Evolutionary conservation across 2,113 vertebrate genomes (phyloP), one percentile per base, ranked within the genome.

Genomic region (Lophura nycthemera): DNA sequence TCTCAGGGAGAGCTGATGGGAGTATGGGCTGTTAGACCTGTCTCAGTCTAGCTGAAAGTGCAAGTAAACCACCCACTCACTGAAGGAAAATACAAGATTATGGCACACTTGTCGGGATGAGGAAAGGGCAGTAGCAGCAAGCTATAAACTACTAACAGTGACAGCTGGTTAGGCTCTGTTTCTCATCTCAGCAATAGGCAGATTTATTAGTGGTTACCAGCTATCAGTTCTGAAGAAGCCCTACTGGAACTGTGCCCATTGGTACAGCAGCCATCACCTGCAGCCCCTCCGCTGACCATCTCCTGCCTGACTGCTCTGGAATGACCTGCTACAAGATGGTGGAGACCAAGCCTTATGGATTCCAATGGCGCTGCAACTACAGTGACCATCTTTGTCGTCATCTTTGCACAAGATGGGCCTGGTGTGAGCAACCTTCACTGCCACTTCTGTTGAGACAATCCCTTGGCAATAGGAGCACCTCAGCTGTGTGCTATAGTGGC

Each of bases 401-500:
- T 4, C 16, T 78, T 57, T 42, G 56, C 72, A 72, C 74, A 36
- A 47, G 34, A 11, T 74, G 75, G 27, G 56, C 38, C 83, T 47
- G 57, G 5, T 10, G 36, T 38, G 10, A 43, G 18, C 84, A 86
- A 47, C 79, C 71, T 66, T 86, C 79, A 54, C 64, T 40, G 82
- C 38, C 54, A 7, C 47, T 32, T 60, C 43, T 75, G 32, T 32
- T 27, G 6, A 64, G 67, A 70, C 48, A 60, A 60, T 3, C 42
- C 72, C 92, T 57, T 54, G 66, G 48, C n/a, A 79, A 67, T 94
- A 54, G 2, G 38, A 74, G 40, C 56, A 74, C 72, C 67, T 56
- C 0, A 0, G 61, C 75, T 66, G 47, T 48, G 64, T 81, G 67
- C 42, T 8, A n/a, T 10, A 66, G 57, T 1, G 1, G 25, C 10